A percentile compares a stretch with the other conserved stretches of the same genome.
Conservation (phyloP, 2,888 invertebrate species). For the Acanthopleura granulata region DNA sequence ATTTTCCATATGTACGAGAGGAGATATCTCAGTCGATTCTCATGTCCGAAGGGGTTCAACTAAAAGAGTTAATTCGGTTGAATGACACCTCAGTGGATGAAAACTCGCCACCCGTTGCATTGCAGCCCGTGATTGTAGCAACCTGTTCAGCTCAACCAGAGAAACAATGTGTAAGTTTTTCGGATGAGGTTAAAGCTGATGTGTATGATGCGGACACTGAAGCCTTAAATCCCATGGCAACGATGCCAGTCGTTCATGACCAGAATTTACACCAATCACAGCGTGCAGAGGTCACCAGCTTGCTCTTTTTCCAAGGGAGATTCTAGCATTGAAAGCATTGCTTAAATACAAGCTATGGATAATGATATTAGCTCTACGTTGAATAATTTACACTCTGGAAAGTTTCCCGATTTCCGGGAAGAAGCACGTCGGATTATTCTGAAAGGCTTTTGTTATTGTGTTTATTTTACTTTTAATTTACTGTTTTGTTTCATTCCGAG, state of each 20-base stretch:
- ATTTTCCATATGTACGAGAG: slow-evolving; percentile 19
- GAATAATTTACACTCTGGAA: slow-evolving; percentile 19
- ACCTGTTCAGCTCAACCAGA: neutral
- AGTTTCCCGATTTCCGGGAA: slow-evolving; percentile 30
- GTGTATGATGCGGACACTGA: slow-evolving; percentile 16
- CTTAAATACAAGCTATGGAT: slow-evolving; percentile 25
- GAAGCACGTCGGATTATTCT: slow-evolving; percentile 24
- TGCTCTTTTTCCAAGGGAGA: neutral
- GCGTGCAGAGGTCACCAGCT: neutral
- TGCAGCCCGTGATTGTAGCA: neutral
- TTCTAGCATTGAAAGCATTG: slow-evolving; percentile 21
- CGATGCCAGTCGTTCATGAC: neutral
- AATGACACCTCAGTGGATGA: neutral
- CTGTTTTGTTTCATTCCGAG: slow-evolving; percentile 21
- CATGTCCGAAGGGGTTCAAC: neutral
- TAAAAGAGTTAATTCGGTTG: neutral
- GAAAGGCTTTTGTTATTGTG: slow-evolving; percentile 10
- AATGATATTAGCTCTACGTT: slow-evolving; percentile 23
- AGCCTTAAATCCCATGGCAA: neutral
- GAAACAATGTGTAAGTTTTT: neutral
- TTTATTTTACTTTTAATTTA: too few relatives aligned
- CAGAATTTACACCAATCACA: neutral
- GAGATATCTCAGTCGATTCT: neutral
- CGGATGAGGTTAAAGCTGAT: neutral
- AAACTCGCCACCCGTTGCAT: neutral